A percentile compares a stretch with the other conserved stretches of the same genome.
Evolutionary conservation across 2,797 vertebrate species (phyloP).

Genomic region (Manis crassicaudata): DNA sequence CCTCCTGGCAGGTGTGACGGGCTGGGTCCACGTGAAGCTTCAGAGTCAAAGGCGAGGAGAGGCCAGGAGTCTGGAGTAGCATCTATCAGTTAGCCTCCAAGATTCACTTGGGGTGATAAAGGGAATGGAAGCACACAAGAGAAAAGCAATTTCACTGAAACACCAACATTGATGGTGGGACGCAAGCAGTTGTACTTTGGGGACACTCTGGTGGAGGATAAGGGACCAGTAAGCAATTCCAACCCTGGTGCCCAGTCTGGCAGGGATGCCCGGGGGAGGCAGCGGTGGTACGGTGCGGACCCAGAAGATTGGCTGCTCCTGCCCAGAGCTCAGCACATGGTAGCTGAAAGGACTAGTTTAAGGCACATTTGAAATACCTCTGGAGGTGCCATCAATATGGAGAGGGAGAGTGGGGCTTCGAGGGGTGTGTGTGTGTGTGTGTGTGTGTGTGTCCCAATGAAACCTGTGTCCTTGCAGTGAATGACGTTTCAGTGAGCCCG

Average conservation of each 20-base stretch:
- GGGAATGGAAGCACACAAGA: background rate
- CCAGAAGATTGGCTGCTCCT: background rate
- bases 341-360: background rate
- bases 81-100: background rate
- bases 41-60: background rate
- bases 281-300: rapidly evolving
- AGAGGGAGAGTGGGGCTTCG: background rate
- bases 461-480: background rate
- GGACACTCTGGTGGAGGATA: background rate
- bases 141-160: background rate
- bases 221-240: background rate
- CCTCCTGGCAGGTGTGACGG: background rate
- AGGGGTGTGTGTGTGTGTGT: too few species aligned
- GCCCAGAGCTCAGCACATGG: background rate
- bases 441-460: background rate
- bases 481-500: background rate
- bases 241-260: background rate
- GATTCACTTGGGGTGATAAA: background rate
- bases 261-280: background rate
- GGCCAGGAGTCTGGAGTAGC: background rate
- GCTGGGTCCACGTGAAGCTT: background rate
- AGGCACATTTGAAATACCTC: background rate
- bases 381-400: background rate
- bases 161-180: background rate
- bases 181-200: background rate